A percentile compares a stretch with the other conserved stretches of the same genome.
Conservation (phyloP, 2,113 vertebrate species). For the Tor tambroides region DNA sequence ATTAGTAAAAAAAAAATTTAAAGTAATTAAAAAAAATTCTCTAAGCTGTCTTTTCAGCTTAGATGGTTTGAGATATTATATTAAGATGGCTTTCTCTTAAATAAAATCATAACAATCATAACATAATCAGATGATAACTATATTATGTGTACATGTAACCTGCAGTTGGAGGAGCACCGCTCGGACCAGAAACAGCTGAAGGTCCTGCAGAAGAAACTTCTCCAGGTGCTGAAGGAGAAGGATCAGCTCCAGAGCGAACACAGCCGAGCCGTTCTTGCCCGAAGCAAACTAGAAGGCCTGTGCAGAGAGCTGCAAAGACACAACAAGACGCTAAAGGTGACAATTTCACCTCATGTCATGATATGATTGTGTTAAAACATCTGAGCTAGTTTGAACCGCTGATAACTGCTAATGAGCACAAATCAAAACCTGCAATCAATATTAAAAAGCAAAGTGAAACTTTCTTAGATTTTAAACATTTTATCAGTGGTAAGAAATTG, state of each 20-base stretch:
- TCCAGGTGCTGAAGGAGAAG: slow-evolving; percentile 91
- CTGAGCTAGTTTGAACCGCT: neutral
- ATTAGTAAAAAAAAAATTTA: too few species aligned
- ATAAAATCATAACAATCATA: too few species aligned
- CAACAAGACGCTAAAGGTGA: slow-evolving; percentile 97
- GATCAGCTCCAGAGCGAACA: slow-evolving; percentile 95
- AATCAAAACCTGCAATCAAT: neutral
- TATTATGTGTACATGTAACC: neutral
- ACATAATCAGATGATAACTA: neutral
- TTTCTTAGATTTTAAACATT: neutral
- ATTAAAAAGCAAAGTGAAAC: neutral
- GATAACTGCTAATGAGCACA: neutral
- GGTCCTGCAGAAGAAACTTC: slow-evolving; percentile 88
- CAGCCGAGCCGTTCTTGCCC: slow-evolving; percentile 89
- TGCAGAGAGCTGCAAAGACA: slow-evolving; percentile 97
- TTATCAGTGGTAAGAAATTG: neutral
- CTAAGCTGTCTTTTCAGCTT: too few species aligned
- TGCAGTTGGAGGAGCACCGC: slow-evolving; percentile 91
- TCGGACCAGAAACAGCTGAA: slow-evolving; percentile 92
- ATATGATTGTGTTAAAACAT: too few species aligned
- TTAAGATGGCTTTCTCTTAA: too few species aligned
- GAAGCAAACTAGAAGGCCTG: slow-evolving; percentile 95
- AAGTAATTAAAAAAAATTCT: too few species aligned
- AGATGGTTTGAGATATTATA: too few species aligned
- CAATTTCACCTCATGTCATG: neutral